phyloP scores from a whole-genome alignment of 2,113 vertebrate genomes.

The Pyrgilauda ruficollis region DNA sequence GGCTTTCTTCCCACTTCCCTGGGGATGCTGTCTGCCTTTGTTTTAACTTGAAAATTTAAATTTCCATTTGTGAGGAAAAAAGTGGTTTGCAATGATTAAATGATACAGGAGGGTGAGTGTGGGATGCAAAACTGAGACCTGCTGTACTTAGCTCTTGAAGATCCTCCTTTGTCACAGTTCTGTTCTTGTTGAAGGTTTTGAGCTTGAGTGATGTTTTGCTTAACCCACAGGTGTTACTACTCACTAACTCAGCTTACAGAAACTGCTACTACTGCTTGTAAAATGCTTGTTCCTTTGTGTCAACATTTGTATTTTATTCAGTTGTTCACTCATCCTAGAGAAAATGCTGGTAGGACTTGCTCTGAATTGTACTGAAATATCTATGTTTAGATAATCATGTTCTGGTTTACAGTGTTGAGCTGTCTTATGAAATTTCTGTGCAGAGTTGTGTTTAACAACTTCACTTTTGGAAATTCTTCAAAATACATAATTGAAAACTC shows the following conservation, averaged over 20 bases:
- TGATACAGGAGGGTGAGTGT: neutral
- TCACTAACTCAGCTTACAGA: neutral
- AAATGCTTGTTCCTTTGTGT: neutral
- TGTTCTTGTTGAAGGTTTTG: neutral
- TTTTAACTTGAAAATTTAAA: slow-evolving; percentile 5
- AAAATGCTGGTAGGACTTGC: neutral
- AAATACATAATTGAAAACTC: neutral
- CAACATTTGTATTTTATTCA: neutral
- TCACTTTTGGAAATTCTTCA: neutral
- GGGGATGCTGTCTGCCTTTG: slow-evolving; percentile 30
- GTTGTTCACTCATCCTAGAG: neutral
- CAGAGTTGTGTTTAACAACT: neutral
- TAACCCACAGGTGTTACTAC: neutral
- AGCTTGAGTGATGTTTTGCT: neutral
- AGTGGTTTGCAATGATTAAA: neutral
- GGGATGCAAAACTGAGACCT: neutral
- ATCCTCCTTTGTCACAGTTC: neutral
- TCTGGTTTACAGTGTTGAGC: neutral
- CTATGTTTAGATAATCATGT: neutral
- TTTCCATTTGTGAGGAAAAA: neutral
- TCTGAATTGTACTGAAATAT: neutral
- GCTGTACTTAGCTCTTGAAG: neutral
- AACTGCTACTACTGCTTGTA: neutral
- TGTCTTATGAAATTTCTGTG: neutral
- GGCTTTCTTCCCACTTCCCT: slow-evolving; percentile 27